A percentile compares a stretch with the other conserved stretches of the same genome.
Conservation (phyloP, 1,140 invertebrate genomes). For the Homalodisca vitripennis region DNA sequence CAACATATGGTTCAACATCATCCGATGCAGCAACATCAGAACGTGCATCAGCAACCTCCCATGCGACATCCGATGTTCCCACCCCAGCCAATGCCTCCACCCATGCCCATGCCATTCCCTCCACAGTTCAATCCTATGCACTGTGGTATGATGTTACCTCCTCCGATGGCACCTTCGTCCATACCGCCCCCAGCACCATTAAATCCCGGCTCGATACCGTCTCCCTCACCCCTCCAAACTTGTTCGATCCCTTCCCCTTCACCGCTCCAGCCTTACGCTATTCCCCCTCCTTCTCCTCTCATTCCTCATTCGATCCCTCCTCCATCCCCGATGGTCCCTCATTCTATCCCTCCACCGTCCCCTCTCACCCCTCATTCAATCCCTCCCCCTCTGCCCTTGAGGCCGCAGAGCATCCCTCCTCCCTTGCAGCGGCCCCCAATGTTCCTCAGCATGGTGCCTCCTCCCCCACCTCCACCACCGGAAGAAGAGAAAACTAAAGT, state of each 20-base stretch:
- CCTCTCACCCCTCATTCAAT: slow-evolving; percentile 45
- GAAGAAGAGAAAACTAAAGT: slow-evolving; percentile 18
- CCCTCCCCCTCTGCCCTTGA: slow-evolving; percentile 46
- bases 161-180: slow-evolving; percentile 46
- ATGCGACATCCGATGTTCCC: slow-evolving; percentile 3
- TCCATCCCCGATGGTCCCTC: slow-evolving; percentile 45
- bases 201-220: slow-evolving; percentile 54
- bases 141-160: slow-evolving; percentile 36
- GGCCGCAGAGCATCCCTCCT: slow-evolving; percentile 44
- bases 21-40: background rate
- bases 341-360: slow-evolving; percentile 45
- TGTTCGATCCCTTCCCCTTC: slow-evolving; percentile 49
- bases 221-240: slow-evolving; percentile 48
- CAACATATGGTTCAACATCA: slow-evolving; percentile 1
- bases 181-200: slow-evolving; percentile 52
- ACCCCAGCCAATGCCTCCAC: background rate
- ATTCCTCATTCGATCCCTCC: slow-evolving; percentile 43
- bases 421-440: slow-evolving; percentile 43
- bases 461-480: slow-evolving; percentile 45
- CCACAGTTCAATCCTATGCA: slow-evolving; percentile 32
- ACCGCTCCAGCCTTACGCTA: slow-evolving; percentile 45
- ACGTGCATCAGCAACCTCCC: background rate
- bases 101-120: slow-evolving; percentile 9
- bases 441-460: slow-evolving; percentile 25
- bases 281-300: slow-evolving; percentile 45